A percentile compares a stretch with the other conserved stretches of the same genome.
Evolutionary conservation across 1,140 invertebrate genomes (phyloP).

Genomic region (Kradibia gibbosae): DNA sequence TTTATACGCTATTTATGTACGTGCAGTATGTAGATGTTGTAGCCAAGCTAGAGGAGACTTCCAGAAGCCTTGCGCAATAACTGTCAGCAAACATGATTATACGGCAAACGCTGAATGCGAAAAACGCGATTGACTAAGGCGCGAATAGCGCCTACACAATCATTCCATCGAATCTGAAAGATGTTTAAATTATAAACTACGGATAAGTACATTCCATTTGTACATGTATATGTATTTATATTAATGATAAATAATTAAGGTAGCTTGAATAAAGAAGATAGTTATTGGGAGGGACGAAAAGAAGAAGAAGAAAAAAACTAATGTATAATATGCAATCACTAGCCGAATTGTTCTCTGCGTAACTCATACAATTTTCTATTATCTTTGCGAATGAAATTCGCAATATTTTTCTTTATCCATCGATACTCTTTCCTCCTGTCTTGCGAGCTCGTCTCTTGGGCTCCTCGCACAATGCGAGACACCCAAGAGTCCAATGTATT

Average conservation of each 20-base stretch:
- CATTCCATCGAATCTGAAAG: conserved; percentile 13
- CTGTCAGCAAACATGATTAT: not conserved
- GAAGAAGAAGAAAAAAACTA: not conserved
- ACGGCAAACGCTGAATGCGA: conserved; percentile 17
- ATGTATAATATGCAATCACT: conserved; percentile 47
- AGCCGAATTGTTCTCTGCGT: conserved; percentile 39
- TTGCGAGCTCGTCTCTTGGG: not conserved
- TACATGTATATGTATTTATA: conserved; percentile 50
- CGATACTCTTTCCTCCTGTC: conserved; percentile 32
- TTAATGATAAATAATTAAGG: conserved; percentile 33
- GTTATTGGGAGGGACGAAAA: conserved; percentile 10
- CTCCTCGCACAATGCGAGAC: not conserved
- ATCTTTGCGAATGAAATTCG: conserved; percentile 42
- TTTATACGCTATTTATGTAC: conserved; percentile 70
- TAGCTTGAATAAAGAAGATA: conserved; percentile 9
- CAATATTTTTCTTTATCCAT: conserved; percentile 12
- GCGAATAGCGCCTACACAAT: not conserved
- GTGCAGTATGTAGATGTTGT: conserved; percentile 58
- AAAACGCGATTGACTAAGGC: conserved; percentile 33
- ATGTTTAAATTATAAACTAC: conserved; percentile 44
- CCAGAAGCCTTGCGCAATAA: conserved; percentile 55
- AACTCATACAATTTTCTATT: conserved; percentile 40
- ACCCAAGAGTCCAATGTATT: conserved; percentile 55
- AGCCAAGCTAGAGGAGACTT: conserved; percentile 67
- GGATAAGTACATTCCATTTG: conserved; percentile 46